Conservation (phyloP, 2,113 vertebrate genomes). For the Leptosomus discolor region DNA sequence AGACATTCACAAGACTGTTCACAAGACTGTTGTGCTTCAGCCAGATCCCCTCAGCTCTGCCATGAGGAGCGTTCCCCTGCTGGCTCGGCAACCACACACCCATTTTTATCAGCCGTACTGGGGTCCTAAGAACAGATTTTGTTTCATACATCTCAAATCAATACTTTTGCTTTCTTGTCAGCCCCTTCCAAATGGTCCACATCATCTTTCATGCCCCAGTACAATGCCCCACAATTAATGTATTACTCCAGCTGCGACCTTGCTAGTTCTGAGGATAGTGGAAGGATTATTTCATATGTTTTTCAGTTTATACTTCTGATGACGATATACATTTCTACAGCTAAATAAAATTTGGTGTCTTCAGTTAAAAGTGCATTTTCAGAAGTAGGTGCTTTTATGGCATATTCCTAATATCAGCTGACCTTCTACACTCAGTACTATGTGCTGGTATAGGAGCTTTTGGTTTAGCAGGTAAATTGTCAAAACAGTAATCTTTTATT, state of each 20-base stretch:
- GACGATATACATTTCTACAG: not conserved
- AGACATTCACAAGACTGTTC: not conserved
- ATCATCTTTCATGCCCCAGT: not conserved
- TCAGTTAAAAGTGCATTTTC: not conserved
- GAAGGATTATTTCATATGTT: not conserved
- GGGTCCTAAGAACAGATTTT: not conserved
- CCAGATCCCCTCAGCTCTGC: not conserved
- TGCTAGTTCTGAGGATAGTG: not conserved
- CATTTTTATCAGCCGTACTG: not conserved
- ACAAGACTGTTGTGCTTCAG: accelerated
- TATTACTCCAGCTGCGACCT: not conserved
- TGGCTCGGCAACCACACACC: not conserved
- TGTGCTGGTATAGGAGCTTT: not conserved
- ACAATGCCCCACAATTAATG: not conserved
- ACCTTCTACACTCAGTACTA: not conserved
- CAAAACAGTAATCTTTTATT: not conserved
- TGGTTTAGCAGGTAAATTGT: not conserved
- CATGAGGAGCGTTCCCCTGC: not conserved
- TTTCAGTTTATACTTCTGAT: not conserved
- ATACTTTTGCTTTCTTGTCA: not conserved
- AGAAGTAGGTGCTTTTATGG: not conserved
- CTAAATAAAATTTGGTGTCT: not conserved
- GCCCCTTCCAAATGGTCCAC: not conserved
- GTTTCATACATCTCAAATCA: not conserved
- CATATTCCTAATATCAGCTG: not conserved